Percentiles rank a stretch among this genome's conserved stretches.
Evolutionary conservation across 2,113 vertebrate species (phyloP).

Genomic region (Microcebus lehilahytsara): DNA sequence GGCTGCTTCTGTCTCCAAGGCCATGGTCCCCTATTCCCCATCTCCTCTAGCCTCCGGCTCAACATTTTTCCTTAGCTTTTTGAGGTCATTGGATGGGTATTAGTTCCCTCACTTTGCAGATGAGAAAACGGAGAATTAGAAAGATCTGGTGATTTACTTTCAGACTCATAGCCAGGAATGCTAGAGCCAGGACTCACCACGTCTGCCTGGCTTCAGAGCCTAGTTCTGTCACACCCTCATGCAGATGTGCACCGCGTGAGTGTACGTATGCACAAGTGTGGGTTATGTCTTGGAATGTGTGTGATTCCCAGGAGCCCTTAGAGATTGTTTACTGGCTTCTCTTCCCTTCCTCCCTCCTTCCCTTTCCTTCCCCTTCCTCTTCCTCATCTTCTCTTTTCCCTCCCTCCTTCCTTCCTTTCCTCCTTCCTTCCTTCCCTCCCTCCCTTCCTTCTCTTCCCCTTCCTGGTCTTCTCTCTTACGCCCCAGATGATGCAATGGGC

Average conservation of each 20-base stretch:
- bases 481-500: neutral
- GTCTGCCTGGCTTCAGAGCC: neutral
- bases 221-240: neutral
- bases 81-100: neutral
- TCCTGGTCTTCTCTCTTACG: neutral
- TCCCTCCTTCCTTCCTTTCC: too few relatives aligned
- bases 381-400: too few relatives aligned
- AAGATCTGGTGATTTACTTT: neutral
- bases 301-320: neutral
- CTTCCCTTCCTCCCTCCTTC: neutral
- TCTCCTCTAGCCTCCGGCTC: neutral
- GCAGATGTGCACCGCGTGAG: neutral
- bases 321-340: neutral
- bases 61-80: neutral
- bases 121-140: neutral
- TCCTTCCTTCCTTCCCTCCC: neutral
- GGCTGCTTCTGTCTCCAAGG: neutral
- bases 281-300: neutral
- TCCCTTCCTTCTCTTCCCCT: too few relatives aligned
- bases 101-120: neutral
- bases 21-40: accelerated
- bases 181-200: neutral
- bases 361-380: too few relatives aligned
- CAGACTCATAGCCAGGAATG: neutral
- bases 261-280: neutral